phyloP scores from a whole-genome alignment of 2,113 vertebrate species.

The Enhydra lutris region DNA sequence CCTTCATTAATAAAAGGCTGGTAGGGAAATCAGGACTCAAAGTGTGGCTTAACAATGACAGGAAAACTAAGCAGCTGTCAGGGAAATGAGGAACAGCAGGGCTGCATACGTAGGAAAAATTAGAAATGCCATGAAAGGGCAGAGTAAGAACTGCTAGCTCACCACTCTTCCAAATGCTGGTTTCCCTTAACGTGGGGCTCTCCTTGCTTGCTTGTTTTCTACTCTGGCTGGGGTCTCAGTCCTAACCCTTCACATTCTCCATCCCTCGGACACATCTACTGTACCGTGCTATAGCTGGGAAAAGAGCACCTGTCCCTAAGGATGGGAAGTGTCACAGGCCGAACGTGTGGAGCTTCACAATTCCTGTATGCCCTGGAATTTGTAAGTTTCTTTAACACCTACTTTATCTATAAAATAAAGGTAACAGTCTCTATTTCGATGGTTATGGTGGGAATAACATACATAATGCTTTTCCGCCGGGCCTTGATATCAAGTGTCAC shows the following conservation, averaged over 20 bases:
- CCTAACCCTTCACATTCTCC: neutral
- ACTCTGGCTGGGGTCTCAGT: neutral
- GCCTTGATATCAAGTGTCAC: neutral
- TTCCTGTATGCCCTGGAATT: neutral
- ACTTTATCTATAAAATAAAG: neutral
- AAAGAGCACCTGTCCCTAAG: neutral
- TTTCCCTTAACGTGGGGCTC: neutral
- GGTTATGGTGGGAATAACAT: neutral
- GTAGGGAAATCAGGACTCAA: neutral
- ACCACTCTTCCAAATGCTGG: neutral
- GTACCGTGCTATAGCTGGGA: neutral
- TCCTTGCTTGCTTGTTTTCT: neutral
- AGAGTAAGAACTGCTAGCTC: neutral
- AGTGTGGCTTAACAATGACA: neutral
- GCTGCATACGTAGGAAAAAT: neutral
- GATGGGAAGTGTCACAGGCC: neutral
- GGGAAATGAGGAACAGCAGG: neutral
- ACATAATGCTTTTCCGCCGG: neutral
- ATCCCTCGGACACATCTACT: neutral
- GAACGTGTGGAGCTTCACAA: neutral
- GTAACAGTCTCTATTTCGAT: neutral
- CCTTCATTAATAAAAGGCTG: neutral
- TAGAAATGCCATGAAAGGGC: neutral
- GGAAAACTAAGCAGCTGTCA: neutral
- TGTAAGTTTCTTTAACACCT: neutral